These are phyloP conservation scores for Andricus grossulariae DNA, from an alignment of 1,140 invertebrate species.

Conservation along the genomic window DNA sequence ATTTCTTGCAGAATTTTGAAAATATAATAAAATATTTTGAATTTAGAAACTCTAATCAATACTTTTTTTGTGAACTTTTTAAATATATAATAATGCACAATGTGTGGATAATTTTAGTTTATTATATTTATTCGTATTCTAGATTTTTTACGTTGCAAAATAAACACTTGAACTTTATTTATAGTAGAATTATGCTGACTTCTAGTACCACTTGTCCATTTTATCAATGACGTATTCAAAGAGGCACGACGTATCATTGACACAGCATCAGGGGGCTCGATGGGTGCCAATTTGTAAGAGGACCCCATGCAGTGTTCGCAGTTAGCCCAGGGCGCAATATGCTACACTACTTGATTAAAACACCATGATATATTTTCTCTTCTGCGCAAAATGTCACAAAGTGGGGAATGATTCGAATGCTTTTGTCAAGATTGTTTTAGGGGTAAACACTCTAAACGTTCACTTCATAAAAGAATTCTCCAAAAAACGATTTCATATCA, in stretches of 20 bases:
- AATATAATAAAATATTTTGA: not conserved
- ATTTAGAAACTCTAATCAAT: not conserved
- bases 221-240: slow-evolving; percentile 1
- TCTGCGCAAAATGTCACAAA: not conserved
- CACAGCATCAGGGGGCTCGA: slow-evolving; percentile 7
- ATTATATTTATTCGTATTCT: too few relatives aligned
- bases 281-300: slow-evolving; percentile 29
- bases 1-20: too few relatives aligned
- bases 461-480: not conserved
- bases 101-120: too few relatives aligned
- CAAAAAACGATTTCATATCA: too few relatives aligned
- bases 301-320: slow-evolving; percentile 23
- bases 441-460: not conserved
- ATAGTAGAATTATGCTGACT: not conserved
- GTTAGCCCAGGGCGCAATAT: slow-evolving; percentile 23
- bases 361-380: slow-evolving; percentile 2
- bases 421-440: too few relatives aligned
- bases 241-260: slow-evolving; percentile 6
- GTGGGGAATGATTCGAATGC: not conserved
- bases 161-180: not conserved
- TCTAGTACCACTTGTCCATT: slow-evolving; percentile 18
- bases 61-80: not conserved
- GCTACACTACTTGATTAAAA: slow-evolving; percentile 19
- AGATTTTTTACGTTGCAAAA: not conserved
- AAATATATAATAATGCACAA: too few relatives aligned